These are phyloP conservation scores for Ceyx erithaca DNA, from an alignment of 2,797 vertebrate species.

Conservation along the genomic window DNA sequence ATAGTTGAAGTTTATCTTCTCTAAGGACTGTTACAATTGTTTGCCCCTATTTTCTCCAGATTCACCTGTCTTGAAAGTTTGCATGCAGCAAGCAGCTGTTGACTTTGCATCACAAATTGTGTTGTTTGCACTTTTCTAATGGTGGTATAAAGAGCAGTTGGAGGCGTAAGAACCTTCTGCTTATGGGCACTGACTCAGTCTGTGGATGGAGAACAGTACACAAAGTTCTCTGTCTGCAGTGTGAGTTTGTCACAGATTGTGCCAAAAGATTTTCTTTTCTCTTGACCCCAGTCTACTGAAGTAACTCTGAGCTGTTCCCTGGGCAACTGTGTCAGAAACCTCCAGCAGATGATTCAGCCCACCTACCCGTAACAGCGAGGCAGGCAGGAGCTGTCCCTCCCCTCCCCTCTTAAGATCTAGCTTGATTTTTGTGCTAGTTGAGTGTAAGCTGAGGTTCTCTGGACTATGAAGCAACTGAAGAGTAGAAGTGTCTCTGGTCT, in stretches of 20 bases:
- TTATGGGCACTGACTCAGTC: slow-evolving; percentile 45
- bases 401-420: accelerated
- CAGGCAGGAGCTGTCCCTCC: not conserved
- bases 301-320: not conserved
- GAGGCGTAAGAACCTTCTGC: slow-evolving; percentile 4
- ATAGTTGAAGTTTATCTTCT: not conserved
- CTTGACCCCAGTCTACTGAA: slow-evolving; percentile 29
- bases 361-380: accelerated
- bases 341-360: not conserved
- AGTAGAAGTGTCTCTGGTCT: not conserved
- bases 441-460: accelerated
- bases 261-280: slow-evolving; percentile 5
- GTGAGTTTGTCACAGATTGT: slow-evolving; percentile 20
- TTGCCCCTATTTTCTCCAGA: not conserved
- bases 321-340: not conserved
- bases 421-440: not conserved
- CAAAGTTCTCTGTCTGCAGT: slow-evolving; percentile 26
- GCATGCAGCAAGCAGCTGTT: not conserved
- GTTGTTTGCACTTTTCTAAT: slow-evolving; percentile 9
- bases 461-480: accelerated
- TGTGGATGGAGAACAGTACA: not conserved
- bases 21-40: not conserved
- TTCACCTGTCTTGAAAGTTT: not conserved
- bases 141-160: not conserved
- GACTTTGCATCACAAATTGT: not conserved